Evolutionary conservation across 2,113 vertebrate genomes (phyloP).

Genomic region (Coturnix japonica): DNA sequence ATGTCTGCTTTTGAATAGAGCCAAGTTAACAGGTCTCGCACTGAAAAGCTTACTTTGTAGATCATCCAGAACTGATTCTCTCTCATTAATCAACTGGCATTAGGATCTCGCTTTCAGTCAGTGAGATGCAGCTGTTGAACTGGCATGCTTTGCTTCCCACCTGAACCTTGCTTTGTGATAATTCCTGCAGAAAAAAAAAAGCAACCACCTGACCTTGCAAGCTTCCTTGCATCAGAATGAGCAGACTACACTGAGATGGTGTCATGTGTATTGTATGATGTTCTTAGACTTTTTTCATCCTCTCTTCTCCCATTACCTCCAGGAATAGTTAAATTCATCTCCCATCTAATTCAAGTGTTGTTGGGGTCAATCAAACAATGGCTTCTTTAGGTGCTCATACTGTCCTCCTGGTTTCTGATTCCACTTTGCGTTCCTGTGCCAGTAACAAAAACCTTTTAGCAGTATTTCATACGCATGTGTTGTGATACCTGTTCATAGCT

Average conservation of each 20-base stretch:
- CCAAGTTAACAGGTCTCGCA: background rate
- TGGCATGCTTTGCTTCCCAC: constrained; percentile 39
- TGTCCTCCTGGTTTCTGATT: background rate
- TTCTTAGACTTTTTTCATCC: background rate
- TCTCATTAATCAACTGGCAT: constrained; percentile 4
- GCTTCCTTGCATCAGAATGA: background rate
- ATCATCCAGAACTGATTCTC: background rate
- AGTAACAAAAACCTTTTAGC: background rate
- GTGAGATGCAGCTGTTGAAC: background rate
- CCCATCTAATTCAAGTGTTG: background rate
- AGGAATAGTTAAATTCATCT: background rate
- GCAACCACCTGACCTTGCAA: background rate
- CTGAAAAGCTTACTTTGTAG: constrained; percentile 50
- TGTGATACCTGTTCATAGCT: background rate
- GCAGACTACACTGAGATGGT: background rate
- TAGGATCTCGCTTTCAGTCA: background rate
- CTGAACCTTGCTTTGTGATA: background rate
- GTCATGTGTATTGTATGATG: background rate
- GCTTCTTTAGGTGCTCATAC: background rate
- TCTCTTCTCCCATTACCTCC: background rate
- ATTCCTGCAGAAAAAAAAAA: background rate
- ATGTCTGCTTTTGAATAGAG: background rate
- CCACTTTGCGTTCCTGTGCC: background rate
- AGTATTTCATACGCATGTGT: rapidly evolving
- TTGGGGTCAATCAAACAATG: background rate